Evolutionary conservation across 2,888 invertebrate species (phyloP).

Genomic region (Tinea pellionella): DNA sequence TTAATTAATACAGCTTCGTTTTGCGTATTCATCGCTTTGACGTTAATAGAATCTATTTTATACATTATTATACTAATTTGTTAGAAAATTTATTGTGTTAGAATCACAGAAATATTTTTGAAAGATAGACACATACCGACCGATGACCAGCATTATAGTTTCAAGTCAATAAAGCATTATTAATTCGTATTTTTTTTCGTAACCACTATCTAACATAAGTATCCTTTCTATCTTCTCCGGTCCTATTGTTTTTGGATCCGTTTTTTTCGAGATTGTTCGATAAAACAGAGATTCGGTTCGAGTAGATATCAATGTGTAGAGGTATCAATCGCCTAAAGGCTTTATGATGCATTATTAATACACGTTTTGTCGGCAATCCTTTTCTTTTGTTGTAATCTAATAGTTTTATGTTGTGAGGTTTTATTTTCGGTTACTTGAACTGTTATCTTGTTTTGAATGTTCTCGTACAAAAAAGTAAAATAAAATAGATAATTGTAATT

Average conservation of each 20-base stretch:
- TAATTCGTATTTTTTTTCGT: slow-evolving; percentile 55
- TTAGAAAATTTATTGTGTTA: background rate
- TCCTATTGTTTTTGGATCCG: slow-evolving; percentile 60
- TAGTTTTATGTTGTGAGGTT: background rate
- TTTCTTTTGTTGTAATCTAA: slow-evolving; percentile 28
- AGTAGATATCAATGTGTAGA: slow-evolving; percentile 48
- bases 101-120: background rate
- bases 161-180: slow-evolving; percentile 52
- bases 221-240: slow-evolving; percentile 53
- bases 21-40: background rate
- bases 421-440: background rate
- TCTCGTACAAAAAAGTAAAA: too few species aligned
- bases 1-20: background rate
- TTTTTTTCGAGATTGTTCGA: slow-evolving; percentile 62
- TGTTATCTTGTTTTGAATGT: too few species aligned
- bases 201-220: slow-evolving; percentile 53
- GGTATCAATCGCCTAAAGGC: slow-evolving; percentile 41
- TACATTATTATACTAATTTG: background rate
- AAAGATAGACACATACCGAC: background rate
- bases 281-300: slow-evolving; percentile 65
- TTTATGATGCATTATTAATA: slow-evolving; percentile 39
- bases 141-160: slow-evolving; percentile 20
- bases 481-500: too few species aligned
- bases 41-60: background rate
- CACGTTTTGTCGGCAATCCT: slow-evolving; percentile 57